phyloP scores from a whole-genome alignment of 1,140 invertebrate genomes.

The Macrotrachela quadricornifera region DNA sequence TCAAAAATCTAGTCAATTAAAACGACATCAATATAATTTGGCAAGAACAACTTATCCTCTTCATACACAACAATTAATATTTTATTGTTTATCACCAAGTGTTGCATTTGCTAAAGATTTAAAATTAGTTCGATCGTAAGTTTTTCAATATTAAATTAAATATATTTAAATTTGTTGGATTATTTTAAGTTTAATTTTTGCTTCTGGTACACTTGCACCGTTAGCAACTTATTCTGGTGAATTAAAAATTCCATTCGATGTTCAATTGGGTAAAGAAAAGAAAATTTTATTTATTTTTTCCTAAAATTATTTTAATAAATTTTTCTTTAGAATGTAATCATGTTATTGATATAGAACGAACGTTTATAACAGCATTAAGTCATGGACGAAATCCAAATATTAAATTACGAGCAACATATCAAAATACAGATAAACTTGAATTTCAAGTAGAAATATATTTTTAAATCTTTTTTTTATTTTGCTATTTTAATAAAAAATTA shows the following conservation, averaged over 20 bases:
- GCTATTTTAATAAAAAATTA: slow-evolving; percentile 34
- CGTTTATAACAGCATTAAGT: slow-evolving; percentile 2
- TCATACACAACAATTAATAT: too few relatives aligned
- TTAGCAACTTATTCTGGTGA: slow-evolving; percentile 48
- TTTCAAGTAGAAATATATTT: slow-evolving; percentile 48
- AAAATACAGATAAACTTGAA: slow-evolving; percentile 31
- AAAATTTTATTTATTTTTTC: background rate
- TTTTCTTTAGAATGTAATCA: slow-evolving; percentile 44
- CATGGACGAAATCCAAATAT: slow-evolving; percentile 13
- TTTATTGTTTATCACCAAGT: too few relatives aligned
- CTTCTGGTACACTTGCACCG: slow-evolving; percentile 57
- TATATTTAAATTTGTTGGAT: background rate
- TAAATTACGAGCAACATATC: slow-evolving; percentile 36
- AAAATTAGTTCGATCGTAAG: background rate
- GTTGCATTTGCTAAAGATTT: too few relatives aligned
- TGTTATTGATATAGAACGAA: slow-evolving; percentile 35
- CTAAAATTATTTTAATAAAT: background rate
- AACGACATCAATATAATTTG: too few relatives aligned
- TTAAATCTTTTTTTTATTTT: slow-evolving; percentile 26
- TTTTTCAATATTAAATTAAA: background rate
- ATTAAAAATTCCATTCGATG: slow-evolving; percentile 42
- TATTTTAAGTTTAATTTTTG: slow-evolving; percentile 36
- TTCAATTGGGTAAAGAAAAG: slow-evolving; percentile 9
- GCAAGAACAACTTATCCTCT: too few relatives aligned
- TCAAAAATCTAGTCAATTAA: too few relatives aligned